Conservation (phyloP, 2,888 invertebrate species). For the Parnassius smintheus region DNA sequence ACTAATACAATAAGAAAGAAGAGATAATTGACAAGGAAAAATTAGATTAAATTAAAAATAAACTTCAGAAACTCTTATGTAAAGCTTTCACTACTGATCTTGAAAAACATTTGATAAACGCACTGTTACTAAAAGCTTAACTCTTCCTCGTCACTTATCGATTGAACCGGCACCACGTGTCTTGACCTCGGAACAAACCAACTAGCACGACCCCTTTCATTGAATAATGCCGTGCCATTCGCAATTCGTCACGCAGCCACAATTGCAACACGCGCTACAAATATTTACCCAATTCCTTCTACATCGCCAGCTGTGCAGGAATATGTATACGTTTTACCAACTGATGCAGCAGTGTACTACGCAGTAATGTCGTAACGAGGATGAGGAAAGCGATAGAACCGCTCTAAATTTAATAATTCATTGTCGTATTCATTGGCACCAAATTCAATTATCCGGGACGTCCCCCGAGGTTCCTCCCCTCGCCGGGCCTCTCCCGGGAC, state of each 20-base stretch:
- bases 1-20: no score
- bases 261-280: not conserved
- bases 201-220: slow-evolving; percentile 8
- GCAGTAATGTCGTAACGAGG: slow-evolving; percentile 25
- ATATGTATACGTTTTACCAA: slow-evolving; percentile 2
- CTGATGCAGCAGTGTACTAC: slow-evolving; percentile 26
- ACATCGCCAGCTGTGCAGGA: not conserved
- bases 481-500: slow-evolving; percentile 30
- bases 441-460: slow-evolving; percentile 72
- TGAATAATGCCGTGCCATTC: slow-evolving; percentile 37
- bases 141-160: slow-evolving; percentile 28
- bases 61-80: no score
- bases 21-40: no score
- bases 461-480: slow-evolving; percentile 36
- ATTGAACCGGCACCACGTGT: slow-evolving; percentile 38
- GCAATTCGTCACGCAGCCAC: slow-evolving; percentile 40
- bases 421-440: slow-evolving; percentile 76
- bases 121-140: not conserved
- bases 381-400: slow-evolving; percentile 37
- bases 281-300: not conserved
- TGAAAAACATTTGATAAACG: no score
- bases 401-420: slow-evolving; percentile 76
- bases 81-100: no score
- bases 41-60: no score
- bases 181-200: slow-evolving; percentile 44